Evolutionary conservation across 1,140 invertebrate genomes (phyloP).

Genomic region (Rhynchophorus ferrugineus): DNA sequence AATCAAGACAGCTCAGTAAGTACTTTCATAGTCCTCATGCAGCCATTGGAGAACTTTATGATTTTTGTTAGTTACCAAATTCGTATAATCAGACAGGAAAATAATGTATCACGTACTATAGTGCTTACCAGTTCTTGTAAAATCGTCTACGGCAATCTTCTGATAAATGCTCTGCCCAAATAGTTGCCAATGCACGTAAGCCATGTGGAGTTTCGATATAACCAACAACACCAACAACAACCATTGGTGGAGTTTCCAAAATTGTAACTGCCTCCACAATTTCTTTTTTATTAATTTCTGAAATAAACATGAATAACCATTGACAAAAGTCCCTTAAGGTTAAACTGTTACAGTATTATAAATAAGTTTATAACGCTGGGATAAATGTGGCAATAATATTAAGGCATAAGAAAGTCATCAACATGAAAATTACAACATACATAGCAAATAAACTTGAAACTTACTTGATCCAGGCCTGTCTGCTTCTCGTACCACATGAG

Average conservation of each 20-base stretch:
- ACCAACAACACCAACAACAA: slow-evolving; percentile 94
- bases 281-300: slow-evolving; percentile 99
- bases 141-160: slow-evolving; percentile 97
- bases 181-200: slow-evolving; percentile 85
- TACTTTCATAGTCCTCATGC: slow-evolving; percentile 50
- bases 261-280: slow-evolving; percentile 98
- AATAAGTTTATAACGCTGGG: neutral
- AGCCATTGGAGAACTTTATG: slow-evolving; percentile 57
- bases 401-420: slow-evolving; percentile 4
- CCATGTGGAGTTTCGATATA: slow-evolving; percentile 99
- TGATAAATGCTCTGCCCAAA: slow-evolving; percentile 97
- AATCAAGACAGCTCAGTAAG: slow-evolving; percentile 25
- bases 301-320: too few relatives aligned
- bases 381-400: neutral
- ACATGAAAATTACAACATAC: too few relatives aligned
- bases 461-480: slow-evolving; percentile 98
- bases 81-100: too few relatives aligned
- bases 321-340: neutral
- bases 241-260: slow-evolving; percentile 96
- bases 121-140: slow-evolving; percentile 97
- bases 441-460: slow-evolving; percentile 40
- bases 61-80: too few relatives aligned
- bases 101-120: too few relatives aligned
- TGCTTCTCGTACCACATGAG: slow-evolving; percentile 96
- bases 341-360: neutral